These are phyloP conservation scores for Luscinia luscinia DNA, from an alignment of 2,797 vertebrate genomes.

Conservation along the genomic window DNA sequence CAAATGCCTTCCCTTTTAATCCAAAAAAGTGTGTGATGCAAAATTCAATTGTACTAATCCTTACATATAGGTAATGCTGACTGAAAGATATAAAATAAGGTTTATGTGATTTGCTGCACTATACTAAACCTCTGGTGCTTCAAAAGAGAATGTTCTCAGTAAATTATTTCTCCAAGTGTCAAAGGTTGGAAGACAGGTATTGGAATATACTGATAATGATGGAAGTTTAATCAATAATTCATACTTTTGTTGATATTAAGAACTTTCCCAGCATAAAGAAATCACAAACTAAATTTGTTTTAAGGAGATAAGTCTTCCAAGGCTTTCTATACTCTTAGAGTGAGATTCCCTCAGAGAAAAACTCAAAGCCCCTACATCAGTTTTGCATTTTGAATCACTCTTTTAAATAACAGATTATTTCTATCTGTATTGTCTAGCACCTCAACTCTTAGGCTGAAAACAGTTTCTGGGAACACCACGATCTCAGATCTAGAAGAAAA, in stretches of 20 bases:
- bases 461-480: not conserved
- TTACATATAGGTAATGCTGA: not conserved
- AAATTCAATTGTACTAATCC: not conserved
- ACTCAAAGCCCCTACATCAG: not conserved
- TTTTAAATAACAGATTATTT: not conserved
- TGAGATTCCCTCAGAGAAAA: not conserved
- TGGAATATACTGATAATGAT: not conserved
- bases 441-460: not conserved
- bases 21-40: not conserved
- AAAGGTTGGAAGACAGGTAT: not conserved
- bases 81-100: not conserved
- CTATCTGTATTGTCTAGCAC: not conserved
- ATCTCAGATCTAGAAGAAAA: not conserved
- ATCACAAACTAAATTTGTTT: not conserved
- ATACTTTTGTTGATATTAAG: not conserved
- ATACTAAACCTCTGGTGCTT: not conserved
- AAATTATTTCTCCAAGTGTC: not conserved
- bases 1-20: not conserved
- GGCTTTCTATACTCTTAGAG: not conserved
- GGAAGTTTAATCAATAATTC: slow-evolving; percentile 1
- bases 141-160: not conserved
- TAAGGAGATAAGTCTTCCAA: not conserved
- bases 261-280: not conserved
- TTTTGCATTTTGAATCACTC: not conserved
- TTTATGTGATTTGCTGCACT: not conserved